A percentile compares a stretch with the other conserved stretches of the same genome.
phyloP scores from a whole-genome alignment of 2,888 invertebrate species.

The Chorisops tibialis region DNA sequence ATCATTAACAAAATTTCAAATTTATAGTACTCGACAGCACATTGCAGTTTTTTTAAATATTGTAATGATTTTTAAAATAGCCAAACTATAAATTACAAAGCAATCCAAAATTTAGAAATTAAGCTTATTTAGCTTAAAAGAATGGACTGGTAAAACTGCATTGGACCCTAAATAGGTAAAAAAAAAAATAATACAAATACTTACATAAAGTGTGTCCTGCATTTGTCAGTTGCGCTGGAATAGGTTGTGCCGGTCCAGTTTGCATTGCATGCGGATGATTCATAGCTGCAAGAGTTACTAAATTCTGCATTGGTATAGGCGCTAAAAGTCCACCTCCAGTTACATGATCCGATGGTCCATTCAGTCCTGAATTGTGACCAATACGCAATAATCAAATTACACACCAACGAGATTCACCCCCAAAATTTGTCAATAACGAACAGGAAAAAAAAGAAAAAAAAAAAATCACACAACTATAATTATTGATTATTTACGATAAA shows the following conservation, averaged over 20 bases:
- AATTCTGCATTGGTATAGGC: constrained; percentile 86
- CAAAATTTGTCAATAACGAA: constrained; percentile 6
- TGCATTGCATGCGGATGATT: constrained; percentile 35
- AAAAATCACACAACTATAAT: constrained; percentile 51
- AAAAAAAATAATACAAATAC: constrained; percentile 37
- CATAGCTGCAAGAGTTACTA: constrained; percentile 72
- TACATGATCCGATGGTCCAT: constrained; percentile 54
- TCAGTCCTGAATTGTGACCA: constrained; percentile 46
- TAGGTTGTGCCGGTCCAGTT: constrained; percentile 34
- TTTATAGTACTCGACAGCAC: too few species aligned
- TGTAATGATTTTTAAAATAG: too few species aligned
- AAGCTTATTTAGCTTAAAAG: too few species aligned
- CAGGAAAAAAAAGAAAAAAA: constrained; percentile 26
- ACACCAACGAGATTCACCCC: constrained; percentile 15
- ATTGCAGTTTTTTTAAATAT: too few species aligned
- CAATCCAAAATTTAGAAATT: too few species aligned
- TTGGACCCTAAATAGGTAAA: too few species aligned
- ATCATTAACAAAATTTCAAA: too few species aligned
- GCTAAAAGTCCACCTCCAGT: constrained; percentile 57
- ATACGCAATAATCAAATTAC: constrained; percentile 7
- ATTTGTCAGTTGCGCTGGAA: constrained; percentile 40
- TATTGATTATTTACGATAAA: constrained; percentile 16
- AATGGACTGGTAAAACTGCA: too few species aligned
- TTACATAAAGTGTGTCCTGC: constrained; percentile 52
- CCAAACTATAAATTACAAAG: too few species aligned